Conservation (phyloP, 2,888 invertebrate species). For the Panzeria rudis region DNA sequence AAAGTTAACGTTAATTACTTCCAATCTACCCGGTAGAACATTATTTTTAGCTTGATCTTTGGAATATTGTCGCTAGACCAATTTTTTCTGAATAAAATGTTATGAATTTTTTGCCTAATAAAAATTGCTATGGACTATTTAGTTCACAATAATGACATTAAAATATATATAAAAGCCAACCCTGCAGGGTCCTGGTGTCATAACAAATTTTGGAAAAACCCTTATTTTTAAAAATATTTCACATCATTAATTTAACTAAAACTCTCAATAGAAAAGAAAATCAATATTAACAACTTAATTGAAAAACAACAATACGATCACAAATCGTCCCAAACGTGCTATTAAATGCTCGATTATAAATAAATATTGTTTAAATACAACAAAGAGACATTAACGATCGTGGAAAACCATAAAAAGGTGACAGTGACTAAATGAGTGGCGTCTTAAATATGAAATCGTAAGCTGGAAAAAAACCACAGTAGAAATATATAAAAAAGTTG, state of each 20-base stretch:
- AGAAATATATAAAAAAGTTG: slow-evolving; percentile 37
- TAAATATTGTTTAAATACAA: slow-evolving; percentile 10
- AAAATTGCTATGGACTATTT: too few species aligned
- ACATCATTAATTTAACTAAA: background rate
- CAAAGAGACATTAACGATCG: slow-evolving; percentile 38
- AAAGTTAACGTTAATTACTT: too few species aligned
- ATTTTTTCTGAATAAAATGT: too few species aligned
- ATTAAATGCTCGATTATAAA: slow-evolving; percentile 39
- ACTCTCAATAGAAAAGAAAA: background rate
- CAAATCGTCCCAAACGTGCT: slow-evolving; percentile 27
- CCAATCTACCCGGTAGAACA: too few species aligned
- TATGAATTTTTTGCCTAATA: too few species aligned
- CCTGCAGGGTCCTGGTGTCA: too few species aligned
- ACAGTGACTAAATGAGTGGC: slow-evolving; percentile 48
- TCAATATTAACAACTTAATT: slow-evolving; percentile 31
- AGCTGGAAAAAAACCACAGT: background rate
- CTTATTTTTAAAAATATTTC: background rate
- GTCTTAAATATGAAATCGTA: slow-evolving; percentile 51
- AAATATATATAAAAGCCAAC: too few species aligned
- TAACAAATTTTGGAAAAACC: too few species aligned
- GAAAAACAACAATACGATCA: slow-evolving; percentile 43
- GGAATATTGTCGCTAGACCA: too few species aligned
- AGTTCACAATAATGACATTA: too few species aligned
- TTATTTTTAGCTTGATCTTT: too few species aligned
- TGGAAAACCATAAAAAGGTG: slow-evolving; percentile 37